phyloP scores from a whole-genome alignment of 2,888 invertebrate species.

The Drosophila mettleri region DNA sequence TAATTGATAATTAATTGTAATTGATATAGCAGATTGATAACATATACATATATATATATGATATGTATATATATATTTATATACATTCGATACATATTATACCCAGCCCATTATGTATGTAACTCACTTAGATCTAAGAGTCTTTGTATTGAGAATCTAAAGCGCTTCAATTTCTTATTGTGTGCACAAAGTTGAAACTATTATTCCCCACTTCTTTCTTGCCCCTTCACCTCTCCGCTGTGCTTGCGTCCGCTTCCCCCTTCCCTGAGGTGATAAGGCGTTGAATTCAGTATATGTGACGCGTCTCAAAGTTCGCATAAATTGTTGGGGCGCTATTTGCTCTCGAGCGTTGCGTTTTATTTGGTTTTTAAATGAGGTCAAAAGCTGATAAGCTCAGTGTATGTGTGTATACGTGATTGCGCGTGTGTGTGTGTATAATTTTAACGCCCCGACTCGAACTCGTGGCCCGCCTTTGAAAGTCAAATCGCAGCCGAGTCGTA shows the following conservation, averaged over 20 bases:
- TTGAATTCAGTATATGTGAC: conserved; percentile 34
- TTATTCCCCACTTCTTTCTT: background rate
- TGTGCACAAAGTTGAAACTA: conserved; percentile 11
- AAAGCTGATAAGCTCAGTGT: conserved; percentile 70
- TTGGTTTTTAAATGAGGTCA: conserved; percentile 79
- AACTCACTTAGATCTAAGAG: background rate
- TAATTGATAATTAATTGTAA: too few relatives aligned
- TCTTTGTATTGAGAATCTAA: background rate
- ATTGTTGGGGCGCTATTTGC: conserved; percentile 59
- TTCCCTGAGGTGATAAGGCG: conserved; percentile 42
- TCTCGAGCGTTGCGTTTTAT: conserved; percentile 65
- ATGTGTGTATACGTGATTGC: conserved; percentile 1
- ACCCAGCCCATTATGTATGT: background rate
- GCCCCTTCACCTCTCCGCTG: background rate
- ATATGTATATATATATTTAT: background rate
- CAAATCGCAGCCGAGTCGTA: conserved; percentile 36
- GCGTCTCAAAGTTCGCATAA: conserved; percentile 70
- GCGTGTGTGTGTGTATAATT: conserved; percentile 40
- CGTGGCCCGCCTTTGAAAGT: conserved; percentile 44
- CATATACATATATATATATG: too few relatives aligned
- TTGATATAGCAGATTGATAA: too few relatives aligned
- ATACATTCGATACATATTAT: background rate
- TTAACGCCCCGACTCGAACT: conserved; percentile 61
- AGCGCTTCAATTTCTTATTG: background rate
- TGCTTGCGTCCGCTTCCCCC: background rate